These are phyloP conservation scores for Sylvietta virens DNA, from an alignment of 2,113 vertebrate species.

Conservation along the genomic window DNA sequence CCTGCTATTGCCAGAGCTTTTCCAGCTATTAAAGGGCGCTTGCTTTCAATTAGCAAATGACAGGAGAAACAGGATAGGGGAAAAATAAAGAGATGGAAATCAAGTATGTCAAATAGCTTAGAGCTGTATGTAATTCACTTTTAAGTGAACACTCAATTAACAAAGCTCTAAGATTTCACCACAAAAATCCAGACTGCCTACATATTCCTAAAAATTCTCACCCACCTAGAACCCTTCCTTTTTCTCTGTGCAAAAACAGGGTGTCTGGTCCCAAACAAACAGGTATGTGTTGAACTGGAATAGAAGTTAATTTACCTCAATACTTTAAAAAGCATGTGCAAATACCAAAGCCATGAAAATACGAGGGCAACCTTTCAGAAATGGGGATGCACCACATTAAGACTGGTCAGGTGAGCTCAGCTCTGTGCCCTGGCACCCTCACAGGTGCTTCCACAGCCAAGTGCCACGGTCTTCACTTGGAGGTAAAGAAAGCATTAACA, in stretches of 20 bases:
- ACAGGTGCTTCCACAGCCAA: neutral
- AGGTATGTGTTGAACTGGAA: neutral
- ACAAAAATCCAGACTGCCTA: neutral
- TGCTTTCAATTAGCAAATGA: neutral
- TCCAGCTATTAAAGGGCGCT: neutral
- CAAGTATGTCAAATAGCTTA: neutral
- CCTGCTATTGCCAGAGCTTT: neutral
- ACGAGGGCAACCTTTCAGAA: neutral
- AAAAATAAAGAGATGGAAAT: neutral
- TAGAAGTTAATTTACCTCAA: neutral
- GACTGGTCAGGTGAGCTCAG: neutral
- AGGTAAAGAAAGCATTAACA: neutral
- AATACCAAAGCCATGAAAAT: neutral
- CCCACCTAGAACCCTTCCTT: neutral
- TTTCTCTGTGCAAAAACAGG: neutral
- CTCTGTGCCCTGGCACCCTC: neutral
- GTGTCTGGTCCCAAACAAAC: neutral
- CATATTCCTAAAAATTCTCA: neutral
- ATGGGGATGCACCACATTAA: fast-evolving
- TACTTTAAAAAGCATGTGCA: neutral
- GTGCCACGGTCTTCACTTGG: neutral
- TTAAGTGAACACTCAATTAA: neutral
- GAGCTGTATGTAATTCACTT: neutral
- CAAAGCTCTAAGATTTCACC: neutral
- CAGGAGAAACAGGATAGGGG: neutral